Conservation (phyloP, 2,888 invertebrate species). For the Spilarctia lutea region DNA sequence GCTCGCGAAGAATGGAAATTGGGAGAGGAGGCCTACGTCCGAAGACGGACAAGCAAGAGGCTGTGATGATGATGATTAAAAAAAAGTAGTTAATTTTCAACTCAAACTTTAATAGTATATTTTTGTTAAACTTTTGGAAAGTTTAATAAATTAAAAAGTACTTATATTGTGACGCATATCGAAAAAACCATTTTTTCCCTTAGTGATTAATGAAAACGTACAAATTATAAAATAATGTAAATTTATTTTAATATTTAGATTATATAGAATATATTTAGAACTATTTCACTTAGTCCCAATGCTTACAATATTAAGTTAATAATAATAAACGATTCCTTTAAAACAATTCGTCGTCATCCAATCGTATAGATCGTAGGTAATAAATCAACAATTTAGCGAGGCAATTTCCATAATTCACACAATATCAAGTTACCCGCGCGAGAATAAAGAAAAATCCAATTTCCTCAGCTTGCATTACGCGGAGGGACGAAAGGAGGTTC, state of each 20-base stretch:
- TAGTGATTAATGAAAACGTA: no score
- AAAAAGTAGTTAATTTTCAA: no score
- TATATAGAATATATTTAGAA: no score
- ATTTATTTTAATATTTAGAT: neutral
- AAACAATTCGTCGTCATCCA: constrained; percentile 62
- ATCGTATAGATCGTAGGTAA: constrained; percentile 68
- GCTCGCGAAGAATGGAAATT: no score
- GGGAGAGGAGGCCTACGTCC: no score
- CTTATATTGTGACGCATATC: no score
- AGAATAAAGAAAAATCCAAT: constrained; percentile 85
- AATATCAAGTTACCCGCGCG: constrained; percentile 81
- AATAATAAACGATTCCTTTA: constrained; percentile 44
- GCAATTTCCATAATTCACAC: constrained; percentile 86
- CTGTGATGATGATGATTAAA: no score
- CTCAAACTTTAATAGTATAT: no score
- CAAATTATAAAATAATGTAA: neutral
- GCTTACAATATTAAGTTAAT: constrained; percentile 26
- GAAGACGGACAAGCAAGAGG: no score
- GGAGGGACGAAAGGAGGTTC: constrained; percentile 66
- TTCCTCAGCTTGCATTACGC: constrained; percentile 80
- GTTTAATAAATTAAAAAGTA: no score
- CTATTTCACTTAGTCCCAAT: constrained; percentile 3
- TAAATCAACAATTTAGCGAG: constrained; percentile 84
- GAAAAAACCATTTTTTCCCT: no score
- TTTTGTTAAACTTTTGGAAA: no score